Conservation (phyloP, 2,113 vertebrate species). For the Accipiter cooperii region DNA sequence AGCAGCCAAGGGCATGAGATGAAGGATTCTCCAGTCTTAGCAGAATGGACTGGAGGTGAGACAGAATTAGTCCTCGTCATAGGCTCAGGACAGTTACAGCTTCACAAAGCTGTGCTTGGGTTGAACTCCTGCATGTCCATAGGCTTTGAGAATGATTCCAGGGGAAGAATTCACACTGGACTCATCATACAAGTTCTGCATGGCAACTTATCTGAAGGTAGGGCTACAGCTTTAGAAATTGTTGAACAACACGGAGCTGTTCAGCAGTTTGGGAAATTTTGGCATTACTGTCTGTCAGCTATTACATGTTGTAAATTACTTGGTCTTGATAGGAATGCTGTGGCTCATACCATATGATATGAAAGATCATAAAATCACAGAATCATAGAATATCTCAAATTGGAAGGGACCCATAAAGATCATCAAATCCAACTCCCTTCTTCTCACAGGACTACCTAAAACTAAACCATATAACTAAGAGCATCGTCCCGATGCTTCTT, state of each 20-base stretch:
- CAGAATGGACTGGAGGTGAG: background rate
- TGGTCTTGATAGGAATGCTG: background rate
- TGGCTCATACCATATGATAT: background rate
- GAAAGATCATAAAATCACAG: background rate
- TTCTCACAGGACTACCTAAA: background rate
- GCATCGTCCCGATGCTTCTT: background rate
- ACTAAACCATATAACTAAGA: background rate
- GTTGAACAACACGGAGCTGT: background rate
- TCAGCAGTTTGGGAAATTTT: background rate
- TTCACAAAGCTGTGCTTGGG: background rate
- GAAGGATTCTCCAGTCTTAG: background rate
- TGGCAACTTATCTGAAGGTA: background rate
- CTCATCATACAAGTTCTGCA: background rate
- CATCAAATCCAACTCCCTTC: background rate
- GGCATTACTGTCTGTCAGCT: background rate
- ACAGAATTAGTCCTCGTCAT: background rate
- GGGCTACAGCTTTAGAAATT: background rate
- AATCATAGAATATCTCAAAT: background rate
- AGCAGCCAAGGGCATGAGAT: background rate
- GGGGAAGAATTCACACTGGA: background rate
- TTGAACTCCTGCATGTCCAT: background rate
- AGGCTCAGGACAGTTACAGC: background rate
- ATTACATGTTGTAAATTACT: background rate
- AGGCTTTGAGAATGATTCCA: background rate
- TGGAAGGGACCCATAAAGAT: background rate